Evolutionary conservation across 1,140 invertebrate genomes (phyloP), one percentile per base, ranked within the genome.

Genomic region (Dryas iulia): DNA sequence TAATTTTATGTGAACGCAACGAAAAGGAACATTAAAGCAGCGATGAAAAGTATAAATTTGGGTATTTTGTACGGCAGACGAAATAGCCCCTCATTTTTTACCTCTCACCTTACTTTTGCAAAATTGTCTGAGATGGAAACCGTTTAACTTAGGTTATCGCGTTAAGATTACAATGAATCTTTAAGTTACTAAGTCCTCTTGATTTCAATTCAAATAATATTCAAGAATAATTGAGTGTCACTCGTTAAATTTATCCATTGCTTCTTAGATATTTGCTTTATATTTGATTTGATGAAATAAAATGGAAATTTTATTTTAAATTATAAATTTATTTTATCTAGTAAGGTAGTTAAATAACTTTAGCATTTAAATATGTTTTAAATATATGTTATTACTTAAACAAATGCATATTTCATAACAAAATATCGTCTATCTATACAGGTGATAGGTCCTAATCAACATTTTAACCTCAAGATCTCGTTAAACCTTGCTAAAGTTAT

Each of bases 31-130:
- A 69, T 68, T 73, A 69, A 66, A 76, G 64, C 47, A 69, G 61
- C 70, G 69, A 56, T 76, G 59, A 76, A 73, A 77, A 63, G 70
- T 73, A 81, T 76, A 74, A 77, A 81, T 77, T 79, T 69, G 62
- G 67, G 70, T 76, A 77, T 81, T 74, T 77, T 74, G 60, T 35
- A 69, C 69, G 60, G 39, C 61, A 62, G 39, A 59, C 24, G 62
- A 70, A 73, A 76, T 75, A 71, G 62, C 70, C 69, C 63, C 63
- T 77, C 73, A 76, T 76, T 78, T 80, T 76, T 76, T 71, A 70
- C 66, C 56, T 72, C 66, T 71, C 66, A 72, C 68, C 72, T 69
- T 66, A 39, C 66, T 68, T 60, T 59, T 14, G 59, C 57, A 59
- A 70, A 76, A 76, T 73, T 47, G 67, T 70, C 63, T 72, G 30